These are phyloP conservation scores for Lutraria rhynchaena DNA, from an alignment of 1,140 invertebrate species.

Conservation along the genomic window DNA sequence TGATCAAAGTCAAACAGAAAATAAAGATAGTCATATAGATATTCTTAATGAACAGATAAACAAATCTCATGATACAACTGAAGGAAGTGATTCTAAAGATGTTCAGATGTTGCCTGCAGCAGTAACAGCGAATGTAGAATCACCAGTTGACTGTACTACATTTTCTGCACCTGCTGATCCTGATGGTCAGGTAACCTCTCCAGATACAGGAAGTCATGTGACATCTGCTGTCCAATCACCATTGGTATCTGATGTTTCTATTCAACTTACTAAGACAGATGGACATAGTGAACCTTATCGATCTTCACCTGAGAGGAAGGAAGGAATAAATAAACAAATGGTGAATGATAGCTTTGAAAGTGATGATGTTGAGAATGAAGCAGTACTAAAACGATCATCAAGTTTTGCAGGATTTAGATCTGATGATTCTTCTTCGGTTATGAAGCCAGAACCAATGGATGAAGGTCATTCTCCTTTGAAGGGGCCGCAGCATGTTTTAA, in stretches of 20 bases:
- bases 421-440: conserved; percentile 11
- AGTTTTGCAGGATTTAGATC: conserved; percentile 75
- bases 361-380: conserved; percentile 33
- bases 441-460: conserved; percentile 14
- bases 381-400: conserved; percentile 63
- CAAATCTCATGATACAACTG: not conserved
- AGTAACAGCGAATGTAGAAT: not conserved
- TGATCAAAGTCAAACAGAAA: not conserved
- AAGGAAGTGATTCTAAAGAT: not conserved
- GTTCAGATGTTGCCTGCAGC: not conserved
- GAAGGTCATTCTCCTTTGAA: conserved; percentile 27
- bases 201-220: conserved; percentile 30
- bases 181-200: too few relatives aligned
- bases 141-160: not conserved
- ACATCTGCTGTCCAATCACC: conserved; percentile 54
- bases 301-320: conserved; percentile 17
- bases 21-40: too few relatives aligned
- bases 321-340: not conserved
- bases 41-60: not conserved
- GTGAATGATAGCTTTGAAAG: conserved; percentile 45
- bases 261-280: conserved; percentile 50
- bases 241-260: conserved; percentile 43
- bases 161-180: conserved; percentile 2
- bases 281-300: conserved; percentile 45
- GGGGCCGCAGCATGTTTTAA: not conserved